Percentiles rank a stretch among this genome's conserved stretches.
Evolutionary conservation across 2,888 invertebrate genomes (phyloP).

Genomic region (Reticulitermes lucifugus): DNA sequence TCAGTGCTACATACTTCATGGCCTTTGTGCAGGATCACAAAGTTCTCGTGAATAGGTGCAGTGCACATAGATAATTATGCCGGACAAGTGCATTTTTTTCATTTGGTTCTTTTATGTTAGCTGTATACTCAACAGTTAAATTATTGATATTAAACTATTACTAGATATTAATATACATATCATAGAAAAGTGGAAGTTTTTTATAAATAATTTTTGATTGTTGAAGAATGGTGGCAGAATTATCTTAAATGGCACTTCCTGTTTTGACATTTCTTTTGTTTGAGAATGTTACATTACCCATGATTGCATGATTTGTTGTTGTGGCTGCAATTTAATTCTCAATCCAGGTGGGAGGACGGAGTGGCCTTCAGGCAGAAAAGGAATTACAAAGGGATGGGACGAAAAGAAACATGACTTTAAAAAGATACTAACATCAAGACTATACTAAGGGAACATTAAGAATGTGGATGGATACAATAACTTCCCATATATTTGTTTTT

Average conservation of each 20-base stretch:
- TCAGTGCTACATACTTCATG: background rate
- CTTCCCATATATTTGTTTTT: background rate
- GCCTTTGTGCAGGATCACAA: slow-evolving; percentile 21
- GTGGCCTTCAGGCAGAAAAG: slow-evolving; percentile 30
- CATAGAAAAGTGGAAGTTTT: slow-evolving; percentile 7
- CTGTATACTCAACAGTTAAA: slow-evolving; percentile 1
- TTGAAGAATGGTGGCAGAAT: slow-evolving; percentile 33
- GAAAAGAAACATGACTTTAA: slow-evolving; percentile 40
- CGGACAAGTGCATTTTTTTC: slow-evolving; percentile 30
- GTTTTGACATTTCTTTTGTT: slow-evolving; percentile 31
- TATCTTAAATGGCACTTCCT: slow-evolving; percentile 25
- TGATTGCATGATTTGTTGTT: slow-evolving; percentile 31
- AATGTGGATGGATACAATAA: slow-evolving; percentile 20
- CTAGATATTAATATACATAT: slow-evolving; percentile 22
- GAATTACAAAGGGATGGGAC: slow-evolving; percentile 38
- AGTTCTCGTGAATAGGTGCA: background rate
- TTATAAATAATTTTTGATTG: background rate
- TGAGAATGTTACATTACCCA: slow-evolving; percentile 9
- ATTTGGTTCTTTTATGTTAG: slow-evolving; percentile 5
- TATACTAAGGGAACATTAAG: slow-evolving; percentile 3
- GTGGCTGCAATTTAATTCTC: slow-evolving; percentile 44
- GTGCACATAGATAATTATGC: slow-evolving; percentile 1
- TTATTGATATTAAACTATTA: slow-evolving; percentile 22
- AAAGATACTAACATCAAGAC: slow-evolving; percentile 7
- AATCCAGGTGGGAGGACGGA: slow-evolving; percentile 42